phyloP scores from a whole-genome alignment of 2,888 invertebrate genomes.

The Lasioglossum pauxillum region DNA sequence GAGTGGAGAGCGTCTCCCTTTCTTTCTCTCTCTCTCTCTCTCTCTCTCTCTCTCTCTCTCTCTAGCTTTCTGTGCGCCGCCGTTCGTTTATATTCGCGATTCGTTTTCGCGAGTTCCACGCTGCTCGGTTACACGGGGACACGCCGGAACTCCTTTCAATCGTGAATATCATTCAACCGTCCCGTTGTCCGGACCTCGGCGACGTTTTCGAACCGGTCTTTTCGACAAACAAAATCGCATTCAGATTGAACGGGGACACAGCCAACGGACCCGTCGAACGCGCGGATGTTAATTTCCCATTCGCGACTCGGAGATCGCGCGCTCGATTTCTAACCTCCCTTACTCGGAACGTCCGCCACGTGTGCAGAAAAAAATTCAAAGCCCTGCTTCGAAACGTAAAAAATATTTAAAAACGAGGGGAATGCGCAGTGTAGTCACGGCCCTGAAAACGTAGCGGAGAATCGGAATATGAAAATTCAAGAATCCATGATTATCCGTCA shows the following conservation, averaged over 20 bases:
- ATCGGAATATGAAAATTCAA: too few species aligned
- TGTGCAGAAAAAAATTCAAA: background rate
- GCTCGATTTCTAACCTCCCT: background rate
- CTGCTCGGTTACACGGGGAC: background rate
- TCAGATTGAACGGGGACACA: conserved; percentile 9
- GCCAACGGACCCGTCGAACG: background rate
- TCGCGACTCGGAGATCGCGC: background rate
- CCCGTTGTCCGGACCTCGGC: conserved; percentile 38
- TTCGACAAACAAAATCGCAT: conserved; percentile 1
- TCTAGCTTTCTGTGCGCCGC: background rate
- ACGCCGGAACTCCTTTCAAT: conserved; percentile 48
- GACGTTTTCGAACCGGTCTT: conserved; percentile 2
- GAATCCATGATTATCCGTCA: too few species aligned
- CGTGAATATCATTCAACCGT: conserved; percentile 55
- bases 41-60: too few species aligned
- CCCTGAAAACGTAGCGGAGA: too few species aligned
- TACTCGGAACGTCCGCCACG: background rate
- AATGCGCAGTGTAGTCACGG: too few species aligned
- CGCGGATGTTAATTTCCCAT: background rate
- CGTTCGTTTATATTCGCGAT: background rate
- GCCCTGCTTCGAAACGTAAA: background rate
- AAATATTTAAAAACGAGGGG: background rate
- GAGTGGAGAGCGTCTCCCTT: conserved; percentile 21
- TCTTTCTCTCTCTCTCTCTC: background rate
- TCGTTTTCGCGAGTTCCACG: conserved; percentile 9